Conservation (phyloP, 2,797 vertebrate genomes). For the Pangasius macronema region DNA sequence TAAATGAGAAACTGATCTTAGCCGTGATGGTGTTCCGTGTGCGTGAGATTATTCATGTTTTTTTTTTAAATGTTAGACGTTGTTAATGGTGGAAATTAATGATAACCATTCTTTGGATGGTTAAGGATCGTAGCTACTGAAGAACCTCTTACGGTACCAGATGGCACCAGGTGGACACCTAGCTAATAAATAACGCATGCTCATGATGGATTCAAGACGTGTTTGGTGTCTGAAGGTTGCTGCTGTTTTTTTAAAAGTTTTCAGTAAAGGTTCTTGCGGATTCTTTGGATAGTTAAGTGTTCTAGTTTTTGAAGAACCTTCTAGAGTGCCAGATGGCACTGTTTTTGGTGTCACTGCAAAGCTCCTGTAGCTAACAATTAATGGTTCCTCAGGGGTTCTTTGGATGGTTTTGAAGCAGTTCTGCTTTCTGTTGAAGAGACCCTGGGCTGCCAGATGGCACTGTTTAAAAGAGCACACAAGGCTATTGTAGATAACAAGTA, state of each 20-base stretch:
- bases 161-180: background rate
- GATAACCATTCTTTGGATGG: background rate
- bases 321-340: background rate
- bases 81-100: background rate
- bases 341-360: background rate
- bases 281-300: no score
- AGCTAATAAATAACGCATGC: background rate
- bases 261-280: no score
- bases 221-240: background rate
- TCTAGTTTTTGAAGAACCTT: background rate
- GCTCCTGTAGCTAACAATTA: no score
- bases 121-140: background rate
- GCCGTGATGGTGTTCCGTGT: constrained; percentile 30
- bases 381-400: background rate
- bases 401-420: background rate
- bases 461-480: background rate
- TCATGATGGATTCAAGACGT: background rate
- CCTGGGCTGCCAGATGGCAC: background rate
- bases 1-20: constrained; percentile 24
- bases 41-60: constrained; percentile 7
- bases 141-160: background rate
- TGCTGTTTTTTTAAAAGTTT: background rate
- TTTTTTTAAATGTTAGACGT: background rate
- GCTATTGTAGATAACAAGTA: no score
- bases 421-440: background rate